phyloP scores from a whole-genome alignment of 2,797 vertebrate genomes.

The Cottoperca gobio region DNA sequence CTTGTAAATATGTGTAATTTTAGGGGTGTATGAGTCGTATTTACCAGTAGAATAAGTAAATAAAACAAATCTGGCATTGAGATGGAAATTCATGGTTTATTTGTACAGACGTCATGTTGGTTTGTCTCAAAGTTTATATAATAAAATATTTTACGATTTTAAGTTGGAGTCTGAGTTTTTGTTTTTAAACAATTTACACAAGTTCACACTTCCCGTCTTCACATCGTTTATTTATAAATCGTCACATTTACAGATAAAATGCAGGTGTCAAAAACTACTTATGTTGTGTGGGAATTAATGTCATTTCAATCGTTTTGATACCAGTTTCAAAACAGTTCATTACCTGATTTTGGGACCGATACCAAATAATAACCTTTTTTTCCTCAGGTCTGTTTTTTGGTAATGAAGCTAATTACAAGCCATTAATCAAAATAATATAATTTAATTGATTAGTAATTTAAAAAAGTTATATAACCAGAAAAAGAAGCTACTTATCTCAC shows the following conservation, averaged over 20 bases:
- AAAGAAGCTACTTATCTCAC: neutral
- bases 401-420: neutral
- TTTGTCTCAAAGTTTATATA: constrained; percentile 74
- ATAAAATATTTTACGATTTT: constrained; percentile 68
- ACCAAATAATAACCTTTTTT: neutral
- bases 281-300: neutral
- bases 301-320: neutral
- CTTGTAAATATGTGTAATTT: constrained; percentile 80
- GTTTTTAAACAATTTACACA: neutral
- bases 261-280: constrained; percentile 11
- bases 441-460: neutral
- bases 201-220: neutral
- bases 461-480: neutral
- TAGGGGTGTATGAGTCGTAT: constrained; percentile 35
- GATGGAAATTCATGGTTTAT: constrained; percentile 52
- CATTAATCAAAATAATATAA: neutral
- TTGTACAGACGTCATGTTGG: constrained; percentile 73
- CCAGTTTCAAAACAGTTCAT: neutral
- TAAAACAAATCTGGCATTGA: constrained; percentile 23
- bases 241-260: neutral
- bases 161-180: constrained; percentile 2
- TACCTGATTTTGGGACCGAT: neutral
- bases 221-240: neutral
- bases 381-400: neutral
- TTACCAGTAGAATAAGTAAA: constrained; percentile 8